Percentiles rank a stretch among this genome's conserved stretches.
phyloP scores from a whole-genome alignment of 2,888 invertebrate species.

The Labia minor region DNA sequence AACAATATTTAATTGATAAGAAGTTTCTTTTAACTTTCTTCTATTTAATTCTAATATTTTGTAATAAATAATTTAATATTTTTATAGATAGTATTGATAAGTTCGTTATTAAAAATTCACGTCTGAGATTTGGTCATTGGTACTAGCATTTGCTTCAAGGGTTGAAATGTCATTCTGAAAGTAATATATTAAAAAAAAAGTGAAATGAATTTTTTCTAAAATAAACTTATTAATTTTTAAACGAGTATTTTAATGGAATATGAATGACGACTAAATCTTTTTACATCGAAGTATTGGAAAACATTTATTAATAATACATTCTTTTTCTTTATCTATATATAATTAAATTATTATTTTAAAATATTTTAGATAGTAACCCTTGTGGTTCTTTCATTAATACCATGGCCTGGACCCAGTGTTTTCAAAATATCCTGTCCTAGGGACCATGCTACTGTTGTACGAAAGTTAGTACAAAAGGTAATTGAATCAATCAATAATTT shows the following conservation, averaged over 20 bases:
- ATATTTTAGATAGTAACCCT: slow-evolving; percentile 61
- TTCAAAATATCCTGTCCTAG: slow-evolving; percentile 79
- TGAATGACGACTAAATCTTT: slow-evolving; percentile 85
- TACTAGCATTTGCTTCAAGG: too few relatives aligned
- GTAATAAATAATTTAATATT: too few relatives aligned
- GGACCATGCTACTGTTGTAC: slow-evolving; percentile 78
- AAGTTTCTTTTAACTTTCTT: too few relatives aligned
- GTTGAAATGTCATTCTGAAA: too few relatives aligned
- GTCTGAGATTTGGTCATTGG: too few relatives aligned
- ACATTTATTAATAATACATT: slow-evolving; percentile 39
- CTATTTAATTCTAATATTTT: too few relatives aligned
- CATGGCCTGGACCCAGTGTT: slow-evolving; percentile 78
- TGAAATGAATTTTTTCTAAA: too few relatives aligned
- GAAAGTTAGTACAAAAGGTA: slow-evolving; percentile 71
- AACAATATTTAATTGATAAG: too few relatives aligned
- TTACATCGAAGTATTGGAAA: slow-evolving; percentile 64
- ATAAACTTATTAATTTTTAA: slow-evolving; percentile 13
- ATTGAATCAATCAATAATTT: too few relatives aligned
- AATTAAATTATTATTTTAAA: slow-evolving; percentile 15
- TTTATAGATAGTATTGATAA: too few relatives aligned
- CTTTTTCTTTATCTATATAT: slow-evolving; percentile 29
- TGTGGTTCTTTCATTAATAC: slow-evolving; percentile 69
- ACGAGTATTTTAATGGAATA: slow-evolving; percentile 37
- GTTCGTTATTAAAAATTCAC: too few relatives aligned
- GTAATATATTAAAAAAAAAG: too few relatives aligned